Base-by-base conservation (phyloP, 1,140 invertebrate species). In the Brachionus rubens region DNA sequence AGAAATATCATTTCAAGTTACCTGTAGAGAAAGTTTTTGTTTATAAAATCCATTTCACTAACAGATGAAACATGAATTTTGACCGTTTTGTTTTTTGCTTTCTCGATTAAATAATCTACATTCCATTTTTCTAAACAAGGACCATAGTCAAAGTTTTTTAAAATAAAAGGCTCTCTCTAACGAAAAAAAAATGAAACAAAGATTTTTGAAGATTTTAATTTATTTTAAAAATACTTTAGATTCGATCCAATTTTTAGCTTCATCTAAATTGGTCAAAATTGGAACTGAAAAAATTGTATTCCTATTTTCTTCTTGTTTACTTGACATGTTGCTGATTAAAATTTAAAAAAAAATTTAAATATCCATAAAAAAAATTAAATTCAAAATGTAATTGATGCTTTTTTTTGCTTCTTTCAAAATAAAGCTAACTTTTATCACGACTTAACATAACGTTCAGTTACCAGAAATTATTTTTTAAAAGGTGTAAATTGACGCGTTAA, bases 11-110 rank as follows among this genome's bases (percentile, higher is more conserved):
- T n/a, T n/a, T n/a, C n/a, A n/a, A n/a, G n/a, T n/a, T n/a, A 84
- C 83, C 85, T 86, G 80, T 88, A 88, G 3, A 81, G 50, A 80
- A 88, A 88, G 77, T 88, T 88, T 80, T 88, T 88, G 10, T 83
- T 82, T 26, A 88, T 82, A 79, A 88, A 88, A 81, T 88, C 84
- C 82, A 88, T 83, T 75, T 84, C 81, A 30, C 81, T 78, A 16
- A 78, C 79, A 48, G 79, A 50, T 46, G 85, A 85, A 14, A 87
- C 85, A 80, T 88, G 88, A 77, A 88, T 82, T 80, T 87, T 88
- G 2, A 88, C 86, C 46, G 82, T 77, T 46, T 82, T 81, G 1
- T 81, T 75, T 16, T 82, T 82, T 16, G 85, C 79, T 30, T 80
- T 80, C 19, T 82, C 65, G n/a, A 79, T 78, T 10, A 88, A 80